Percentiles rank a stretch among this genome's conserved stretches.
phyloP scores from a whole-genome alignment of 1,140 invertebrate genomes.

The Formica selysi region DNA sequence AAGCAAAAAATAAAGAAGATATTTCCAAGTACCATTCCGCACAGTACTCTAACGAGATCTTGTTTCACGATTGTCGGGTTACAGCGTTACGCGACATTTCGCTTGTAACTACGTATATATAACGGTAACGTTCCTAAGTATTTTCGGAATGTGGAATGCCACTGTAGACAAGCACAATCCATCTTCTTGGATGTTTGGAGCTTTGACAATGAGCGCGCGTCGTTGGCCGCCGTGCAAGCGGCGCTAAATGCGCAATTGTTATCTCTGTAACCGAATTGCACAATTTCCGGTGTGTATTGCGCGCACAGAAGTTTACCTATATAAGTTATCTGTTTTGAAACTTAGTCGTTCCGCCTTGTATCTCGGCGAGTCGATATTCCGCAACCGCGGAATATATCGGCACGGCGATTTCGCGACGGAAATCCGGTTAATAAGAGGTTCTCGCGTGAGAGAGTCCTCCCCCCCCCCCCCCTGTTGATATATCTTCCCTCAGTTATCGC shows the following conservation, averaged over 20 bases:
- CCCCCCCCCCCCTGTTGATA: background rate
- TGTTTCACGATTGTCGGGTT: slow-evolving; percentile 4
- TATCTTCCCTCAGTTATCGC: background rate
- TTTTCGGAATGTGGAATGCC: slow-evolving; percentile 40
- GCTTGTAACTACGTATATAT: background rate
- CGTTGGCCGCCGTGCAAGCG: background rate
- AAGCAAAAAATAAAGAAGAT: background rate
- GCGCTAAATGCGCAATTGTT: slow-evolving; percentile 51
- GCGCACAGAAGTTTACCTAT: slow-evolving; percentile 43
- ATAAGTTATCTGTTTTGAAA: slow-evolving; percentile 54
- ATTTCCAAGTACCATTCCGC: background rate
- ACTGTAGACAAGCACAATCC: slow-evolving; percentile 3
- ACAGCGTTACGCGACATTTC: slow-evolving; percentile 19
- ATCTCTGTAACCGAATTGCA: slow-evolving; percentile 40
- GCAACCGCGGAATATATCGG: background rate
- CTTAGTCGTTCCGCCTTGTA: slow-evolving; percentile 8
- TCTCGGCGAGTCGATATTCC: background rate
- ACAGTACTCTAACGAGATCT: slow-evolving; percentile 18
- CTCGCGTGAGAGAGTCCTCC: background rate
- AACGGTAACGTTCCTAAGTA: slow-evolving; percentile 26
- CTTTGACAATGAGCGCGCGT: background rate
- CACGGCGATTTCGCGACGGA: background rate
- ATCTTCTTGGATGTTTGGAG: slow-evolving; percentile 23
- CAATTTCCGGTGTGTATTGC: slow-evolving; percentile 26
- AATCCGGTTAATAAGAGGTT: background rate